Evolutionary conservation across 1,140 invertebrate genomes (phyloP).

Genomic region (Drosophila busckii): DNA sequence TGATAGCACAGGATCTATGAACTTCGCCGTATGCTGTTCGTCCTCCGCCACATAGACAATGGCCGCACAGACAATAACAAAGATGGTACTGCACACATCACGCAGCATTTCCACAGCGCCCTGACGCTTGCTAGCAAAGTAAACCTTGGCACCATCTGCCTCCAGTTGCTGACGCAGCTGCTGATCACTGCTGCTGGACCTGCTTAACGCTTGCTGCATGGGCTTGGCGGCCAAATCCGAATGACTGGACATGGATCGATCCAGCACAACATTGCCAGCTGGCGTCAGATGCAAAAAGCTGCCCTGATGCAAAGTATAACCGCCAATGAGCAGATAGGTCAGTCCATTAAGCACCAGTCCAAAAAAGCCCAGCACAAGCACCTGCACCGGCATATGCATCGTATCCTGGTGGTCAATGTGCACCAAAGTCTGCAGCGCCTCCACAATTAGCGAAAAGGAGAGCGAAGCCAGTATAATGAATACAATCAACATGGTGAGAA

Average conservation of each 20-base stretch:
- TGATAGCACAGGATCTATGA: slow-evolving; percentile 85
- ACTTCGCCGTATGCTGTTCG: slow-evolving; percentile 82
- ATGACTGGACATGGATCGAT: slow-evolving; percentile 80
- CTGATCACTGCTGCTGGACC: slow-evolving; percentile 57
- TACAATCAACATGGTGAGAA: slow-evolving; percentile 89
- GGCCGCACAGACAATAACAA: slow-evolving; percentile 84
- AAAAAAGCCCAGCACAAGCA: slow-evolving; percentile 83
- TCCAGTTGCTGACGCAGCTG: slow-evolving; percentile 60
- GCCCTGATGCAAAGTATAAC: slow-evolving; percentile 89
- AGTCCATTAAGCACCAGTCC: slow-evolving; percentile 85
- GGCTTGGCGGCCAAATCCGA: slow-evolving; percentile 73
- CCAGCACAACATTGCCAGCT: slow-evolving; percentile 83
- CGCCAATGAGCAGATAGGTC: slow-evolving; percentile 87
- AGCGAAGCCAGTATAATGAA: slow-evolving; percentile 91
- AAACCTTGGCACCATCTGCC: slow-evolving; percentile 60
- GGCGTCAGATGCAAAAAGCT: slow-evolving; percentile 85
- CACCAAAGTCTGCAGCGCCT: slow-evolving; percentile 88
- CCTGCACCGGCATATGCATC: slow-evolving; percentile 79
- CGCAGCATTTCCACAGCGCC: slow-evolving; percentile 81
- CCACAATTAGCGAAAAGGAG: slow-evolving; percentile 89
- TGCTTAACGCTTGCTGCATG: slow-evolving; percentile 80
- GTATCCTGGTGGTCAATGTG: slow-evolving; percentile 89
- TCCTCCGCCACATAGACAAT: slow-evolving; percentile 83
- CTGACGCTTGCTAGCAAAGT: slow-evolving; percentile 76
- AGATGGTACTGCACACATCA: slow-evolving; percentile 83